Base-by-base conservation (phyloP, 1,140 invertebrate species). In the Dinoponera quadriceps region DNA sequence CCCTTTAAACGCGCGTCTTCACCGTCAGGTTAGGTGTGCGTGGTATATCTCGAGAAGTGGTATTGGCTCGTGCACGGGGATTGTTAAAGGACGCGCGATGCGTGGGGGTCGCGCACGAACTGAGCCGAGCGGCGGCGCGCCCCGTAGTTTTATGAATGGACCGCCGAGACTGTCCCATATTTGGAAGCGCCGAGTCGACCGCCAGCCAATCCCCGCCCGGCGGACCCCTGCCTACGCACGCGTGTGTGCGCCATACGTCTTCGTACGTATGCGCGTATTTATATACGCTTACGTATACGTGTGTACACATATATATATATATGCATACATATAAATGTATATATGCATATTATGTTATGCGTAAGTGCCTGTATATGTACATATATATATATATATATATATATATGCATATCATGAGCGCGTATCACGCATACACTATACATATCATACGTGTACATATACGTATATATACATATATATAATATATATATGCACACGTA, bases 71-170 rank as follows among this genome's bases (percentile, higher is more conserved):
- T 85, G 88, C 87, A 87, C 83, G 84, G 68, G 25, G 48, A 84
- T 85, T 78, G 89, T 88, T 82, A 90, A 89, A 92, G 91, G 91
- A 91, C 91, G 90, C 92, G 91, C 90, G 91, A 92, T 94, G 93
- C 93, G 92, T 94, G 93, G 94, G 93, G 92, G 92, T 94, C 93
- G 93, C 94, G 92, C 92, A 93, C 94, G 86, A 94, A 94, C 93
- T 94, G 93, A 94, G 93, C 92, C 91, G 90, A 92, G 90, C 85
- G 87, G 83, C 93, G 93, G 92, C 93, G 92, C 93, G 93, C 92
- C 93, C 94, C 93, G 93, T 92, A 94, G 94, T 94, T 95, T 96
- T 96, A 96, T 96, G 95, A 96, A 96, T 96, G 95, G 95, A 96
- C 93, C 93, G 91, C 92, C 90, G 90, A 93, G 92, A 93, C 94